These are phyloP conservation scores for Gymnoscopelus braueri DNA, from an alignment of 2,797 vertebrate genomes.

Conservation along the genomic window DNA sequence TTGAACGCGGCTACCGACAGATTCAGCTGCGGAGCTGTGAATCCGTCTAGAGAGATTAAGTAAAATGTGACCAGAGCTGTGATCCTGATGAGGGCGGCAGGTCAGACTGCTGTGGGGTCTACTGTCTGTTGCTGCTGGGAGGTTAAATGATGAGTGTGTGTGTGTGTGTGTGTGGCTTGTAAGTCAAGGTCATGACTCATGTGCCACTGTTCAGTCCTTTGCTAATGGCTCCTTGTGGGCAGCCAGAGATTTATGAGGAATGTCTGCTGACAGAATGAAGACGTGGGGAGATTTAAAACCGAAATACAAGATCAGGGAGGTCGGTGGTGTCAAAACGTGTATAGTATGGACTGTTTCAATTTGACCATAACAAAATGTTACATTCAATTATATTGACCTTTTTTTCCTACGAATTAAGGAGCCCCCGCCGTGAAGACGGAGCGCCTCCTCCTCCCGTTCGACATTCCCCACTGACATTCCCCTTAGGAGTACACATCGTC, in stretches of 20 bases:
- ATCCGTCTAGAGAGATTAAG: too few species aligned
- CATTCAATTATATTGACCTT: too few species aligned
- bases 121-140: conserved; percentile 15
- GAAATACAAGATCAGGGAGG: conserved; percentile 25
- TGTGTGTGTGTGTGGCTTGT: neutral
- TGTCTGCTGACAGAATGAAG: conserved; percentile 24
- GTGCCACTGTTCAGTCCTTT: conserved; percentile 16
- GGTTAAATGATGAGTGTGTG: conserved; percentile 35
- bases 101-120: too few species aligned
- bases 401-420: too few species aligned
- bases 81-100: neutral
- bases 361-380: too few species aligned
- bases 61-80: neutral
- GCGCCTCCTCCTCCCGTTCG: too few species aligned
- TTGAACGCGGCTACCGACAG: too few species aligned
- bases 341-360: too few species aligned
- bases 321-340: conserved; percentile 33
- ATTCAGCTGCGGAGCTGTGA: too few species aligned
- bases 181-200: conserved; percentile 54
- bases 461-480: too few species aligned
- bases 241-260: conserved; percentile 31
- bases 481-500: too few species aligned
- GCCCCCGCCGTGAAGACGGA: too few species aligned
- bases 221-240: conserved; percentile 23
- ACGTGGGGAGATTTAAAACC: conserved; percentile 51